Conservation (phyloP, 2,888 invertebrate species). For the Antheraea assamensis region DNA sequence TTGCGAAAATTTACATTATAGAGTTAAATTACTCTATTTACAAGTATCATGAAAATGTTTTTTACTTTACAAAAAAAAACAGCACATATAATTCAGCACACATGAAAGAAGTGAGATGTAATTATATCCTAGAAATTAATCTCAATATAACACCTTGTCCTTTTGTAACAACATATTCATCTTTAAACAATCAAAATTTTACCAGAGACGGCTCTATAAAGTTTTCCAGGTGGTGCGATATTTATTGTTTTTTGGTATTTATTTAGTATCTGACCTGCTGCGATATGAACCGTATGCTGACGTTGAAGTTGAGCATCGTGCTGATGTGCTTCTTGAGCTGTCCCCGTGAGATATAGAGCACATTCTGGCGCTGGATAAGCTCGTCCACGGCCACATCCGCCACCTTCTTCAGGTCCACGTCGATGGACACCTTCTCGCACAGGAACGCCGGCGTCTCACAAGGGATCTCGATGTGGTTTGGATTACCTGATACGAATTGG, state of each 20-base stretch:
- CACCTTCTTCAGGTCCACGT: constrained; percentile 94
- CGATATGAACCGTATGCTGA: constrained; percentile 94
- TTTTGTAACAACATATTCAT: too few species aligned
- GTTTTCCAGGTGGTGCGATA: too few species aligned
- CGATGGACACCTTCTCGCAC: constrained; percentile 94
- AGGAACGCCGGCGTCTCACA: constrained; percentile 94
- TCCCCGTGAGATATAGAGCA: constrained; percentile 92
- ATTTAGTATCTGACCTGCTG: constrained; percentile 86
- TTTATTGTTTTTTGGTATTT: background rate
- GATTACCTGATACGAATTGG: constrained; percentile 46
- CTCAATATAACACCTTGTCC: too few species aligned
- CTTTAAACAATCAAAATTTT: background rate
- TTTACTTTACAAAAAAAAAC: too few species aligned
- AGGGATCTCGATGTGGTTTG: constrained; percentile 75
- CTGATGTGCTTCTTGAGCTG: constrained; percentile 96
- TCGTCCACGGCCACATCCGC: constrained; percentile 95
- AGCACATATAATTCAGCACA: too few species aligned
- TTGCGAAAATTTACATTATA: too few species aligned
- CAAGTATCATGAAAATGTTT: too few species aligned
- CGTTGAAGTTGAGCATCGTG: constrained; percentile 94
- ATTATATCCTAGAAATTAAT: too few species aligned
- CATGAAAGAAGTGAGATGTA: too few species aligned
- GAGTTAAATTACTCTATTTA: too few species aligned
- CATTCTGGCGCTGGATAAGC: constrained; percentile 90
- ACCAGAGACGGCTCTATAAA: too few species aligned